phyloP scores from a whole-genome alignment of 2,113 vertebrate species.

The Myocastor coypus region DNA sequence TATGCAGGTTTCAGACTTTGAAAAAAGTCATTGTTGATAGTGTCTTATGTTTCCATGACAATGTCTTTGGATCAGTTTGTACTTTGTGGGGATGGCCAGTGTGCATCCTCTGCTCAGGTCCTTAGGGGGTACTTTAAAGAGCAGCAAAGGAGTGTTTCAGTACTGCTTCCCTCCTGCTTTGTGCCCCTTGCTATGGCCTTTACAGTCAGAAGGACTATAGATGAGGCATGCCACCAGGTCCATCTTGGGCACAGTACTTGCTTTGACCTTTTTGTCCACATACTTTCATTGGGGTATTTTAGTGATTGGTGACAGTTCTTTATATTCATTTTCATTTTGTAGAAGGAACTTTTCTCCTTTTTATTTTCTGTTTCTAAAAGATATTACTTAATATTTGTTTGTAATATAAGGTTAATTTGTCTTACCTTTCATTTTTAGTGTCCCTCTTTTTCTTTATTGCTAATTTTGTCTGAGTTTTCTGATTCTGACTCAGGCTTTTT shows the following conservation, averaged over 20 bases:
- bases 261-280: neutral
- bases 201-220: neutral
- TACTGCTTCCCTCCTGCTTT: no score
- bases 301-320: neutral
- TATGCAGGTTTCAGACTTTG: neutral
- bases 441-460: neutral
- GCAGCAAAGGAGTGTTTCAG: neutral
- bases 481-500: neutral
- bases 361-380: neutral
- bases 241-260: neutral
- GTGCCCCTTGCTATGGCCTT: neutral
- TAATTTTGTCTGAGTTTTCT: neutral
- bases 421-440: neutral
- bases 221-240: no score
- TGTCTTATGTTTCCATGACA: neutral
- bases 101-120: neutral
- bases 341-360: neutral
- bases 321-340: neutral
- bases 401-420: neutral
- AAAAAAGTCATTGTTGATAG: neutral
- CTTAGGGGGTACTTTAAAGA: neutral
- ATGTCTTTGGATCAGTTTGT: neutral
- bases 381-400: neutral
- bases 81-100: neutral
- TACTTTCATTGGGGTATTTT: neutral